Conservation (phyloP, 2,113 vertebrate genomes). For the Procavia capensis region DNA sequence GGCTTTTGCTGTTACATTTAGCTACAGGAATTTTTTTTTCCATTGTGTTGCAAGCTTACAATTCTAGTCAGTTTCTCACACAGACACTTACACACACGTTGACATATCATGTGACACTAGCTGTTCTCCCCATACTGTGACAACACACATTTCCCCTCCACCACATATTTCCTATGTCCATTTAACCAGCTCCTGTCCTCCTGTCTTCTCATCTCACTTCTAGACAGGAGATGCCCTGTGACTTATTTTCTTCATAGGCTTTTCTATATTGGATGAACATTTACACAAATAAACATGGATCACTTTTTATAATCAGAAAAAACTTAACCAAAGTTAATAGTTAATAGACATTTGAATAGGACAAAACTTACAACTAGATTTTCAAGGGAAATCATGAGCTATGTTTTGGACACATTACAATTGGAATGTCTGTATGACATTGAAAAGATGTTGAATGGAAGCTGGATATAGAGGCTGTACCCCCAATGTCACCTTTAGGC, state of each 20-base stretch:
- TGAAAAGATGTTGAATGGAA: not conserved
- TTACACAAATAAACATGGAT: not conserved
- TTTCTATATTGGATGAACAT: not conserved
- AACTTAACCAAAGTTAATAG: constrained; percentile 34
- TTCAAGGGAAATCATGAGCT: constrained; percentile 35
- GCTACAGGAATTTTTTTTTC: too few species aligned
- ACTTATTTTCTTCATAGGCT: constrained; percentile 9
- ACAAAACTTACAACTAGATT: not conserved
- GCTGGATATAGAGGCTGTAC: not conserved
- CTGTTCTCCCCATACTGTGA: too few species aligned
- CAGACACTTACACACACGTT: too few species aligned
- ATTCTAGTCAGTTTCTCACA: too few species aligned
- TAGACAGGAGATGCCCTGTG: too few species aligned
- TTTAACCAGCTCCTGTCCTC: too few species aligned
- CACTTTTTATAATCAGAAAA: constrained; percentile 55
- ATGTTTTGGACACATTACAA: not conserved
- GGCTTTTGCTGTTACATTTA: too few species aligned
- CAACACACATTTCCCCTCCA: too few species aligned
- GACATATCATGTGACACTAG: too few species aligned
- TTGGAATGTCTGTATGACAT: not conserved
- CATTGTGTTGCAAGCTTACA: too few species aligned
- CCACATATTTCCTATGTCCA: too few species aligned
- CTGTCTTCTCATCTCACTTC: too few species aligned
- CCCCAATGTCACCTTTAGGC: not conserved
- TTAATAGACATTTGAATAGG: not conserved